Conservation (phyloP, 2,888 invertebrate genomes). For the Druceiella hillmani region DNA sequence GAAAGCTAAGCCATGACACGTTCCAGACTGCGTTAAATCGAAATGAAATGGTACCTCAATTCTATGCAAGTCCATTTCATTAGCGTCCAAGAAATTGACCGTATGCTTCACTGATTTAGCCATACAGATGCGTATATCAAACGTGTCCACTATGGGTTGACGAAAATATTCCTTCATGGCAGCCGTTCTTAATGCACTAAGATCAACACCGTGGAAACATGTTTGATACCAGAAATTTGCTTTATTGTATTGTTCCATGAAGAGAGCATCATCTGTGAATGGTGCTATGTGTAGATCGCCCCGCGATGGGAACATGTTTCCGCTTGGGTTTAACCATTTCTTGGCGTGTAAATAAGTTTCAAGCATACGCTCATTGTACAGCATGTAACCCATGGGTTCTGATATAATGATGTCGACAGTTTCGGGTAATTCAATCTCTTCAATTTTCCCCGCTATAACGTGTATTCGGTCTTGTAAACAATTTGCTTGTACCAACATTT, state of each 20-base stretch:
- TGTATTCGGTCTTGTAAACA: conserved; percentile 81
- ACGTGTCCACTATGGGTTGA: conserved; percentile 97
- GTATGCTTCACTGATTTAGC: conserved; percentile 89
- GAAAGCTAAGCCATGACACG: conserved; percentile 95
- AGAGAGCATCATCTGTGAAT: conserved; percentile 95
- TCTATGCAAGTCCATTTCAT: conserved; percentile 89
- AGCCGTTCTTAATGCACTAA: conserved; percentile 81
- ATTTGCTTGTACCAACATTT: conserved; percentile 85
- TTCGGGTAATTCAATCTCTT: conserved; percentile 95
- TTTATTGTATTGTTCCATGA: conserved; percentile 97
- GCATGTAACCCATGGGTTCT: conserved; percentile 99
- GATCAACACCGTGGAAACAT: conserved; percentile 95
- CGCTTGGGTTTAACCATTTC: conserved; percentile 90
- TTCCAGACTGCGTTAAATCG: conserved; percentile 85
- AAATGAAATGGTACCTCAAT: conserved; percentile 96
- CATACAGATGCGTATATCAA: conserved; percentile 96
- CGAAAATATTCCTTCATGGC: conserved; percentile 97
- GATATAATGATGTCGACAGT: conserved; percentile 96
- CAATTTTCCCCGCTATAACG: conserved; percentile 96
- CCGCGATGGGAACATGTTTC: conserved; percentile 96
- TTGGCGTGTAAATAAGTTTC: conserved; percentile 98
- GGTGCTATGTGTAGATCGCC: conserved; percentile 97
- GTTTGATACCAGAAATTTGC: conserved; percentile 99
- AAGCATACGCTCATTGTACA: conserved; percentile 98
- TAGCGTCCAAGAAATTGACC: conserved; percentile 88